These are phyloP conservation scores for Corbicula japonica DNA, from an alignment of 2,888 invertebrate genomes.

Conservation along the genomic window DNA sequence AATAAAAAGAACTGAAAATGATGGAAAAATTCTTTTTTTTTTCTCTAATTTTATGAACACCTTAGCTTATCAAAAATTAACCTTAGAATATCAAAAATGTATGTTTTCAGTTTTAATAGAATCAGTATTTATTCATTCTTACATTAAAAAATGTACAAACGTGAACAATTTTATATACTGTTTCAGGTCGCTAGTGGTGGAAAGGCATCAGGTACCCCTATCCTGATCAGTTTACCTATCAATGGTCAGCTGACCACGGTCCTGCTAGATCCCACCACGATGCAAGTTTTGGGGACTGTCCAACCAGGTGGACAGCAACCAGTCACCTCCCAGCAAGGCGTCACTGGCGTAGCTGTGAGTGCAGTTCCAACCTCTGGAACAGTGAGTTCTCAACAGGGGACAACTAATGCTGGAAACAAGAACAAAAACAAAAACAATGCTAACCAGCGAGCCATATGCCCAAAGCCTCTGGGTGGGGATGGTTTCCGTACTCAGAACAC, in stretches of 20 bases:
- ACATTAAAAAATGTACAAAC: too few species aligned
- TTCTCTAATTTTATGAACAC: too few species aligned
- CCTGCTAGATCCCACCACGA: slow-evolving; percentile 78
- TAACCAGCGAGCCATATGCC: slow-evolving; percentile 72
- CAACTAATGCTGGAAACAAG: slow-evolving; percentile 45
- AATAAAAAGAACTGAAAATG: too few species aligned
- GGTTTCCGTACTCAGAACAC: slow-evolving; percentile 17
- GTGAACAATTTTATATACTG: too few species aligned
- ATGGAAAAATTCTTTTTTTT: too few species aligned
- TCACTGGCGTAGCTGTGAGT: slow-evolving; percentile 13
- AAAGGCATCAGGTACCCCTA: slow-evolving; percentile 71
- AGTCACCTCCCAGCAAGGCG: background rate
- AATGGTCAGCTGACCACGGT: slow-evolving; percentile 78
- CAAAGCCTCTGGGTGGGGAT: slow-evolving; percentile 69
- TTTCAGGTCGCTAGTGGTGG: slow-evolving; percentile 50
- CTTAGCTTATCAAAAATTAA: too few species aligned
- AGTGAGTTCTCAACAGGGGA: slow-evolving; percentile 21
- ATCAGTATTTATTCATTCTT: too few species aligned
- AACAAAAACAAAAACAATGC: slow-evolving; percentile 70
- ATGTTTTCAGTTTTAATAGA: too few species aligned
- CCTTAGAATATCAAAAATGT: too few species aligned
- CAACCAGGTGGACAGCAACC: slow-evolving; percentile 34
- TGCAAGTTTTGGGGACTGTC: slow-evolving; percentile 73
- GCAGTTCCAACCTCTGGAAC: slow-evolving; percentile 25
- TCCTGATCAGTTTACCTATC: slow-evolving; percentile 80